Percentiles rank a stretch among this genome's conserved stretches.
phyloP scores from a whole-genome alignment of 1,140 invertebrate species.

The Galendromus occidentalis region DNA sequence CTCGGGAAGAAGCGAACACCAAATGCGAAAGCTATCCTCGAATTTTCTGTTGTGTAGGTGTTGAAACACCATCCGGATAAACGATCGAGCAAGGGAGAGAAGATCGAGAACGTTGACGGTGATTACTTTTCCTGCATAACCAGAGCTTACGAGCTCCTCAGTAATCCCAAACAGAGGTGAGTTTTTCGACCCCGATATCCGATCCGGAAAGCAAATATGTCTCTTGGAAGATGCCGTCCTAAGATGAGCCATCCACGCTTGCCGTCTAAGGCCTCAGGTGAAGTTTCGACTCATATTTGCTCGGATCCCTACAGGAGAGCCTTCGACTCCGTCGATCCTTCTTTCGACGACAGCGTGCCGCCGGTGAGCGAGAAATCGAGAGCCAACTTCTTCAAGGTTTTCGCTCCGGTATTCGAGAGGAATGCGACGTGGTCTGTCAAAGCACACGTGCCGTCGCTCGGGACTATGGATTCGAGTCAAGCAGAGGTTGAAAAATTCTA shows the following conservation, averaged over 20 bases:
- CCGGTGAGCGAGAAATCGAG: conserved; percentile 47
- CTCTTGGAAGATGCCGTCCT: no score
- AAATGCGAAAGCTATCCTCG: no score
- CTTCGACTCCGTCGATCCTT: conserved; percentile 88
- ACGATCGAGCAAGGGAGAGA: conserved; percentile 62
- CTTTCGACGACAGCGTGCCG: conserved; percentile 75
- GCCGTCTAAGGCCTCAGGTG: not conserved
- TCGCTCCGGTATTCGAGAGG: conserved; percentile 56
- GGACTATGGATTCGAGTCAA: conserved; percentile 40
- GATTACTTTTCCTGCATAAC: conserved; percentile 98
- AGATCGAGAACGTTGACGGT: conserved; percentile 51
- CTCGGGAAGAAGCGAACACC: conserved; percentile 33
- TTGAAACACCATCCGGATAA: conserved; percentile 95
- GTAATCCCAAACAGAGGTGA: not conserved
- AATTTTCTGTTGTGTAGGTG: conserved; percentile 31
- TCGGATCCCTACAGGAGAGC: conserved; percentile 71
- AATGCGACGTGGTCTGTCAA: conserved; percentile 80
- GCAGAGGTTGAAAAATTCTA: conserved; percentile 37
- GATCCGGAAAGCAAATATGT: no score
- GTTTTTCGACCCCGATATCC: no score
- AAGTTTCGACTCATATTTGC: conserved; percentile 38
- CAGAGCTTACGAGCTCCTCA: conserved; percentile 32
- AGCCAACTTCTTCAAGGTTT: conserved; percentile 47
- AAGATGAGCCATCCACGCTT: no score
- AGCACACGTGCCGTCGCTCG: conserved; percentile 61